Evolutionary conservation across 2,888 invertebrate species (phyloP).

Genomic region (Geotrupes spiniger): DNA sequence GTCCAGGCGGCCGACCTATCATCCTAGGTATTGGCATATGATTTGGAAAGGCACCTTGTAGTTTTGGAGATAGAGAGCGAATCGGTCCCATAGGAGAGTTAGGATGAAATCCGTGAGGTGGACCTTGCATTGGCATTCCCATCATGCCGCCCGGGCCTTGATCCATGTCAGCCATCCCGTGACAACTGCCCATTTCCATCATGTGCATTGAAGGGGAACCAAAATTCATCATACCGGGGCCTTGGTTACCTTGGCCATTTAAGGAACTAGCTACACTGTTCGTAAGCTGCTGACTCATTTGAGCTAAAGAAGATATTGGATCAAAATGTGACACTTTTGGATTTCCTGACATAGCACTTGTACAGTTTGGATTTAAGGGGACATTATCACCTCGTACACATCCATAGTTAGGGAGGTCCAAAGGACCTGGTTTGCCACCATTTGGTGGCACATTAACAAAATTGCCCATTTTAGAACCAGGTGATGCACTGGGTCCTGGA

Average conservation of each 20-base stretch:
- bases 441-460: conserved; percentile 51
- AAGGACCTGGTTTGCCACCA: conserved; percentile 43
- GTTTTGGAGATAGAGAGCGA: conserved; percentile 64
- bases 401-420: conserved; percentile 48
- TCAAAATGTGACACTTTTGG: conserved; percentile 76
- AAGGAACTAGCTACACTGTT: conserved; percentile 66
- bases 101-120: conserved; percentile 47
- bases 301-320: conserved; percentile 89
- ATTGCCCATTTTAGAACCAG: conserved; percentile 47
- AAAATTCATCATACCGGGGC: conserved; percentile 57
- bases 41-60: conserved; percentile 57
- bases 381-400: conserved; percentile 60
- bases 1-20: conserved; percentile 66
- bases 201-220: conserved; percentile 54
- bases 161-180: conserved; percentile 45
- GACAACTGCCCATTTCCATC: conserved; percentile 49
- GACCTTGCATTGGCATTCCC: conserved; percentile 48
- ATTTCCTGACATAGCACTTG: conserved; percentile 55
- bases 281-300: conserved; percentile 91
- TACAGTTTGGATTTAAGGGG: conserved; percentile 65
- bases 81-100: conserved; percentile 44
- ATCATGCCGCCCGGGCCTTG: conserved; percentile 43
- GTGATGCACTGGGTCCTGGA: conserved; percentile 47
- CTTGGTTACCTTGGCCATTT: conserved; percentile 54
- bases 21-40: conserved; percentile 55